A percentile compares a stretch with the other conserved stretches of the same genome.
phyloP scores from a whole-genome alignment of 2,797 vertebrate species.

The Pantherophis alleghaniensis region DNA sequence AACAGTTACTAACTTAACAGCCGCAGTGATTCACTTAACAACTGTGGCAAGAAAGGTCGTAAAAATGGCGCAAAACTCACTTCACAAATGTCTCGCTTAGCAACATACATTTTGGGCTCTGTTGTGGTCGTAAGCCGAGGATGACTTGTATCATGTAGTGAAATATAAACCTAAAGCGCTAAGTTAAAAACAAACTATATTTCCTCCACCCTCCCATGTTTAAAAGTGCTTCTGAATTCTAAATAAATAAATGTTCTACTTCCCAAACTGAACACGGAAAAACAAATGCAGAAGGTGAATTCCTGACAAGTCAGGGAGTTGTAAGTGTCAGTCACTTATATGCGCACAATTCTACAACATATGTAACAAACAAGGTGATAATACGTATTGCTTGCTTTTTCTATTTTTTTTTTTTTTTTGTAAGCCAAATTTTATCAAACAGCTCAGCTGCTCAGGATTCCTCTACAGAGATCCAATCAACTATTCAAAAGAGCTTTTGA shows the following conservation, averaged over 20 bases:
- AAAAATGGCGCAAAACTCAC: no score
- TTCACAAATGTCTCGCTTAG: no score
- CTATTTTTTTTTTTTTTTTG: no score
- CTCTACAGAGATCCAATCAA: not conserved
- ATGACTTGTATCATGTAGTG: not conserved
- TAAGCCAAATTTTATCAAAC: not conserved
- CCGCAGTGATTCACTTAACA: no score
- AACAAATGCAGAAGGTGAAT: not conserved
- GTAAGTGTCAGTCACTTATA: not conserved
- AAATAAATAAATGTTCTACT: no score
- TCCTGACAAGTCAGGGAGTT: not conserved
- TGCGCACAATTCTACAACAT: not conserved
- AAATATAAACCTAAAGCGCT: not conserved
- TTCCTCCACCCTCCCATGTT: not conserved
- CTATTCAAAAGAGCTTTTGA: not conserved
- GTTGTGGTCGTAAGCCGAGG: no score
- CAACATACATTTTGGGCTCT: no score
- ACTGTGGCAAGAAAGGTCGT: no score
- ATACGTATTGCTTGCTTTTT: not conserved
- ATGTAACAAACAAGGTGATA: not conserved
- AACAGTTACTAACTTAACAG: no score
- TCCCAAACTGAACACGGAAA: not conserved
- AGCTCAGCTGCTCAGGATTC: not conserved
- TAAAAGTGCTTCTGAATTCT: not conserved
- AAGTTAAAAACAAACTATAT: not conserved